These are phyloP conservation scores for Pinna nobilis DNA, from an alignment of 1,140 invertebrate species.

Conservation along the genomic window DNA sequence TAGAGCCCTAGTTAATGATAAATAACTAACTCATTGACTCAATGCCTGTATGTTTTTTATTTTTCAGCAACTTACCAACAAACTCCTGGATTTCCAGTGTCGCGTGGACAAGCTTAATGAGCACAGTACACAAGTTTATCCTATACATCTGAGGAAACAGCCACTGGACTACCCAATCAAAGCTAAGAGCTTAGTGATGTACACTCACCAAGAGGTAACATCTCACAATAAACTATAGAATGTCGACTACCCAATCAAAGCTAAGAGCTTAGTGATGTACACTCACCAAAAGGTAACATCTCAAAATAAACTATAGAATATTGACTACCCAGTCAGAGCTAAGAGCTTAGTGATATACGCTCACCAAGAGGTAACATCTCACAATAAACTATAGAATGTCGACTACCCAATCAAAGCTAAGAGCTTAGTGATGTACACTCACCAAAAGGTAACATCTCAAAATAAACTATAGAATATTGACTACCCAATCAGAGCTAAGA, in stretches of 20 bases:
- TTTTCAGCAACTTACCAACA: slow-evolving; percentile 57
- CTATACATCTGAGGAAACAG: slow-evolving; percentile 61
- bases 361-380: slow-evolving; percentile 64
- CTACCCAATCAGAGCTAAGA: no score
- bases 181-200: slow-evolving; percentile 59
- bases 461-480: no score
- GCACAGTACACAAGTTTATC: slow-evolving; percentile 52
- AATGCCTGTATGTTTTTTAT: no score
- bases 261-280: slow-evolving; percentile 60
- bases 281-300: slow-evolving; percentile 62
- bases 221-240: not conserved
- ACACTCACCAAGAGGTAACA: slow-evolving; percentile 62
- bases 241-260: slow-evolving; percentile 62
- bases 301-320: no score
- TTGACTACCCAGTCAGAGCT: slow-evolving; percentile 59
- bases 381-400: no score
- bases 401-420: slow-evolving; percentile 59
- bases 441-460: no score
- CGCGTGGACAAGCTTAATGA: slow-evolving; percentile 56
- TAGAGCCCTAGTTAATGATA: no score
- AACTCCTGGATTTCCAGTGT: slow-evolving; percentile 59
- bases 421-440: slow-evolving; percentile 60
- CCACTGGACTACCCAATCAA: slow-evolving; percentile 55
- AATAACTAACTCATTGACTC: no score
- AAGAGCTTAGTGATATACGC: slow-evolving; percentile 57